Evolutionary conservation across 2,888 invertebrate species (phyloP).

Genomic region (Drosophila conformis): DNA sequence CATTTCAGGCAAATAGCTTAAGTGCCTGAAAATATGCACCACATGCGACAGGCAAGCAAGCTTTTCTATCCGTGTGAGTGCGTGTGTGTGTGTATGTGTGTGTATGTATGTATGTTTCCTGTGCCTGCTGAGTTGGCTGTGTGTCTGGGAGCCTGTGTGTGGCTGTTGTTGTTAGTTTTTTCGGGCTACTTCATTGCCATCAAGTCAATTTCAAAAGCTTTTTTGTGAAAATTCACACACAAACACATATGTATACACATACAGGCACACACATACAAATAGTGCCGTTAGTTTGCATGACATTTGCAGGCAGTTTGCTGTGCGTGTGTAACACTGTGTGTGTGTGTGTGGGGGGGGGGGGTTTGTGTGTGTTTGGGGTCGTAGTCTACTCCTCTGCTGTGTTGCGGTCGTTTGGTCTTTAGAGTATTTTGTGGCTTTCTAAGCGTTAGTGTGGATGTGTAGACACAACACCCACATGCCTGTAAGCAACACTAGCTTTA

Average conservation of each 20-base stretch:
- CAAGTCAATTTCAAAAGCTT: constrained; percentile 67
- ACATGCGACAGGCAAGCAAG: constrained; percentile 51
- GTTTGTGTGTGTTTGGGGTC: constrained; percentile 37
- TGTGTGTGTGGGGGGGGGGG: not conserved
- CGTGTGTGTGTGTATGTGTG: constrained; percentile 3
- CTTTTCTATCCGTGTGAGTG: not conserved
- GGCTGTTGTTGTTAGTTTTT: constrained; percentile 63
- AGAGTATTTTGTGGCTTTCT: constrained; percentile 75
- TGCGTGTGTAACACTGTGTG: constrained; percentile 11
- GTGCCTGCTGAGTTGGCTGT: constrained; percentile 9
- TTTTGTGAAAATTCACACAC: constrained; percentile 38
- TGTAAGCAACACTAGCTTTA: constrained; percentile 24
- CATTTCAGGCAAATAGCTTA: constrained; percentile 80
- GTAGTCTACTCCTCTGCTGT: constrained; percentile 33
- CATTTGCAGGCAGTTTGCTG: constrained; percentile 54
- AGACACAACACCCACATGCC: constrained; percentile 25
- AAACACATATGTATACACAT: constrained; percentile 28
- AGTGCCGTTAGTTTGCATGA: constrained; percentile 69
- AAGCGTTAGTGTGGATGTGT: constrained; percentile 60
- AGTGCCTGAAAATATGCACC: constrained; percentile 81
- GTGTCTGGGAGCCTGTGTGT: constrained; percentile 24
- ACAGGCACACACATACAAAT: constrained; percentile 45
- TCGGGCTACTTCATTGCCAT: constrained; percentile 44
- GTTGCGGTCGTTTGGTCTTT: constrained; percentile 69
- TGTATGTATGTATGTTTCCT: constrained; percentile 8